Base-by-base conservation (phyloP, 2,113 vertebrate genomes). In the Castor canadensis region DNA sequence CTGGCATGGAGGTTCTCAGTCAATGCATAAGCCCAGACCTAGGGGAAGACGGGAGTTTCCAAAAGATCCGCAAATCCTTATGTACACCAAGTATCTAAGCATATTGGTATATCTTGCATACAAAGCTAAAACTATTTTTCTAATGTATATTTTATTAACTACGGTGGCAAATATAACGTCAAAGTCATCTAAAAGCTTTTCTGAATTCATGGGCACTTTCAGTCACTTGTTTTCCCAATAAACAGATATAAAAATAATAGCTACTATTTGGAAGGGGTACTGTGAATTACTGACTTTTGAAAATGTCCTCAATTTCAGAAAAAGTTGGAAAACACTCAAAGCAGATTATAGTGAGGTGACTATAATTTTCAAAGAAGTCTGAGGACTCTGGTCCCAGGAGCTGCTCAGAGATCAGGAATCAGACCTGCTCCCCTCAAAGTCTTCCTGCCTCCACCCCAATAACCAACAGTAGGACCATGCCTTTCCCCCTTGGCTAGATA, bases 181-280 rank as follows among this genome's bases (percentile, higher is more conserved):
- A 69, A 95, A 94, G 94, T 76, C 93, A 94, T 94, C 88, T 95
- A 85, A 95, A 96, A 93, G 93, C 84, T 90, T 82, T 94, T 85
- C 85, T 92, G 89, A 96, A 96, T 83, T 95, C 93, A 75, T 28
- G 87, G 87, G 47, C 81, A 86, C 81, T 85, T 95, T 82, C 91
- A 82, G 90, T 89, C 82, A 82, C 94, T 91, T 83, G 49, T 89
- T 80, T 94, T 89, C 86, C 94, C 86, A 93, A 85, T 62, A 91
- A 92, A 91, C 67, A 77, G 66, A 91, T 66, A 95, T 56, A 88
- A 97, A 96, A 96, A 87, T 79, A 87, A 87, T 77, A 95, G 87
- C 79, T 81, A 81, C 64, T 80, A 49, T 73, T 95, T 88, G 43
- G 76, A 97, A 97, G 58, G 47, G 64, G 43, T 73, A 56, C 66